These are phyloP conservation scores for Numida meleagris DNA, from an alignment of 2,113 vertebrate species.

Conservation along the genomic window DNA sequence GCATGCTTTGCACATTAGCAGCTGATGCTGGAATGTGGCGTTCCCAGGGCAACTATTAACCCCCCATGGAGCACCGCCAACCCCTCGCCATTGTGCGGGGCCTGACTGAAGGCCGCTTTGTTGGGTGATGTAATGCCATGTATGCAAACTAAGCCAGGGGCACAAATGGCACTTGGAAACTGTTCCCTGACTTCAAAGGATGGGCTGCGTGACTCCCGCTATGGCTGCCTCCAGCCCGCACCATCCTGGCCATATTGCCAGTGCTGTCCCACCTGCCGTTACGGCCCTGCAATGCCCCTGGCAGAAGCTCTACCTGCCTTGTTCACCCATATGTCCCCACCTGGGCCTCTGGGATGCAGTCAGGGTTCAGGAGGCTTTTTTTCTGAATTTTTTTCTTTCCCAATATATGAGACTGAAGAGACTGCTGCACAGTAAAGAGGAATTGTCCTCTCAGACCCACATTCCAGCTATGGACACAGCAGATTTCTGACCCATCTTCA, in stretches of 20 bases:
- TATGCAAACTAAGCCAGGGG: constrained; percentile 70
- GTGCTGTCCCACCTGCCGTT: neutral
- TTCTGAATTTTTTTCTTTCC: neutral
- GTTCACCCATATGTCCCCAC: neutral
- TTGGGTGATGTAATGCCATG: constrained; percentile 77
- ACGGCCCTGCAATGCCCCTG: rapidly evolving
- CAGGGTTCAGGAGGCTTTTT: neutral
- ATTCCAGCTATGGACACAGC: neutral
- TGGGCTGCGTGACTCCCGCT: neutral
- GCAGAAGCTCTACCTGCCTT: neutral
- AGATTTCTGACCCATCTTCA: neutral
- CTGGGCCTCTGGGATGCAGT: neutral
- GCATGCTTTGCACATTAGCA: constrained; percentile 71
- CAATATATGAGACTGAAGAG: neutral
- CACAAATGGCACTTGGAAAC: constrained; percentile 70
- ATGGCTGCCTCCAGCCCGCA: neutral
- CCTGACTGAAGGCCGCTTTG: constrained; percentile 66
- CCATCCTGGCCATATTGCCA: neutral
- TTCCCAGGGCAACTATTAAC: constrained; percentile 74
- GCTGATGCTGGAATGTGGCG: constrained; percentile 74
- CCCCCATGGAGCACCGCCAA: constrained; percentile 64
- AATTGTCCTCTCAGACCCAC: neutral
- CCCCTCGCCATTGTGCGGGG: constrained; percentile 62
- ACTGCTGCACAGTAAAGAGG: neutral
- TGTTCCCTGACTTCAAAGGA: constrained; percentile 63